Percentiles rank a stretch among this genome's conserved stretches.
Evolutionary conservation across 2,113 vertebrate genomes (phyloP).

Genomic region (Caretta caretta): DNA sequence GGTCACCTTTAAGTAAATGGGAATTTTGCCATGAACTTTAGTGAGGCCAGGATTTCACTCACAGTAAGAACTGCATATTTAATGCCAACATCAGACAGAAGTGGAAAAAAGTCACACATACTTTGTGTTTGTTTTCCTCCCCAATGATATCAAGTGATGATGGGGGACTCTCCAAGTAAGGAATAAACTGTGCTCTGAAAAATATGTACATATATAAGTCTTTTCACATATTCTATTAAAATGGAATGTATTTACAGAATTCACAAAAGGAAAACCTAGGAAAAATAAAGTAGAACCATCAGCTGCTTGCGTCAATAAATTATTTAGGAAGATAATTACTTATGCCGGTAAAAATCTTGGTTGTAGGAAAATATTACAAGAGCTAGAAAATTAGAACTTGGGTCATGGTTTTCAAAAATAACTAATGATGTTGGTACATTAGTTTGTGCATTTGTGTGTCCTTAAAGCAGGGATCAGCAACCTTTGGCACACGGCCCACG

Average conservation of each 20-base stretch:
- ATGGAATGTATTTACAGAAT: conserved; percentile 16
- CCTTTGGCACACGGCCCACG: too few species aligned
- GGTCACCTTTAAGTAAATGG: background rate
- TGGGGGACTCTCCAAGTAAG: background rate
- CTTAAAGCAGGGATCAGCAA: background rate
- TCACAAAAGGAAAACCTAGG: background rate
- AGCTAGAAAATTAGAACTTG: background rate
- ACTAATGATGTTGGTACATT: background rate
- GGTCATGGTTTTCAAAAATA: background rate
- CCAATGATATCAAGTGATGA: background rate
- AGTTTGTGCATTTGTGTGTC: background rate
- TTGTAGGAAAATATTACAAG: background rate
- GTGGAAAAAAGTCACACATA: background rate
- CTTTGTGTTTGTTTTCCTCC: background rate
- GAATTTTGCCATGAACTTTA: background rate
- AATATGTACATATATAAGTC: background rate
- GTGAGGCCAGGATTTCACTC: background rate
- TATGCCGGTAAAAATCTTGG: background rate
- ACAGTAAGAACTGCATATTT: background rate
- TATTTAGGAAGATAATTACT: background rate
- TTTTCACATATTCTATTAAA: background rate
- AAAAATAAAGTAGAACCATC: background rate
- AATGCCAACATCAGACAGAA: background rate
- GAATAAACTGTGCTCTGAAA: background rate
- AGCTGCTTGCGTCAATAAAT: background rate